These are phyloP conservation scores for Cochlearius cochlearius DNA, from an alignment of 2,113 vertebrate genomes.

Conservation along the genomic window DNA sequence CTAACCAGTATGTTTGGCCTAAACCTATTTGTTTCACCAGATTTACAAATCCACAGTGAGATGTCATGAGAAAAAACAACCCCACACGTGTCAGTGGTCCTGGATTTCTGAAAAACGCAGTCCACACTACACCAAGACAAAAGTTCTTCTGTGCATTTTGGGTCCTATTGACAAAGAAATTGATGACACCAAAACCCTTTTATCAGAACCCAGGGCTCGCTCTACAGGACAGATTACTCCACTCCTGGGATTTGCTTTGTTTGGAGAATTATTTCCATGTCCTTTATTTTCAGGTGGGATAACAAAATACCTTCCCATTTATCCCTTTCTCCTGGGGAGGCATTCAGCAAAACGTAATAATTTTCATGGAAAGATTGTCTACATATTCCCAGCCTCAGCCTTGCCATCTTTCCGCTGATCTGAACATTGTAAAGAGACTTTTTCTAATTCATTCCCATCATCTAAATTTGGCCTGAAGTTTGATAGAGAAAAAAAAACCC, in stretches of 20 bases:
- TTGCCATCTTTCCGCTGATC: neutral
- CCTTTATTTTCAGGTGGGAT: neutral
- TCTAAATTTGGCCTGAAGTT: neutral
- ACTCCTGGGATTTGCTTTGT: neutral
- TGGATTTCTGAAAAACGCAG: neutral
- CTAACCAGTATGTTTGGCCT: neutral
- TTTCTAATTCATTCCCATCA: neutral
- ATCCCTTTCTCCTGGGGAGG: neutral
- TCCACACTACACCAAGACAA: fast-evolving
- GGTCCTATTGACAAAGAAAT: neutral
- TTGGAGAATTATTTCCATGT: neutral
- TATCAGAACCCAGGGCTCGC: neutral
- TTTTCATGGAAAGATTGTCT: neutral
- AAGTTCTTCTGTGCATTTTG: neutral
- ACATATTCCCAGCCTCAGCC: neutral
- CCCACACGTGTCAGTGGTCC: fast-evolving
- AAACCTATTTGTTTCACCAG: neutral
- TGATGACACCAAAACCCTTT: neutral
- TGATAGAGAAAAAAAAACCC: neutral
- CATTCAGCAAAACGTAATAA: neutral
- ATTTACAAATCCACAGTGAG: neutral
- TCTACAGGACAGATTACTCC: neutral
- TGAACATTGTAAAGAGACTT: neutral
- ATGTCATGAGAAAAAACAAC: neutral
- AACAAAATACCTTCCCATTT: neutral